Percentiles rank a stretch among this genome's conserved stretches.
These are phyloP conservation scores for Anoplopoma fimbria DNA, from an alignment of 2,113 vertebrate genomes.

Conservation along the genomic window DNA sequence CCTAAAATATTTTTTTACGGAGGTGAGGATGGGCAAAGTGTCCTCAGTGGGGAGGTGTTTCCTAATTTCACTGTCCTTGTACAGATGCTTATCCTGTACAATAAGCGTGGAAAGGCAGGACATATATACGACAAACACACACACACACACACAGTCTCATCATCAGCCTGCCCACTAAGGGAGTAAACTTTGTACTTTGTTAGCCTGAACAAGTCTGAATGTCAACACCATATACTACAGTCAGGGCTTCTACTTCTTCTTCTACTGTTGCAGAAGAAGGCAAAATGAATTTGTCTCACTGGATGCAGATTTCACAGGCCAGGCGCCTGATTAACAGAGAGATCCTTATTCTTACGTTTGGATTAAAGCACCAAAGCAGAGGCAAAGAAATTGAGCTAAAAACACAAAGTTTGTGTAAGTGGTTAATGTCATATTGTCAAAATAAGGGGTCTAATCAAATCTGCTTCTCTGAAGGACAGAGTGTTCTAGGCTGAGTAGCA, in stretches of 20 bases:
- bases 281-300: conserved; percentile 30
- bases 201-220: neutral
- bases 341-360: neutral
- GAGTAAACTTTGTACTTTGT: conserved; percentile 3
- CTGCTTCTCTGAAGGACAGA: neutral
- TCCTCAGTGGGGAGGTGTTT: conserved; percentile 20
- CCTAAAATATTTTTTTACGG: conserved; percentile 5
- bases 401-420: neutral
- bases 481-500: neutral
- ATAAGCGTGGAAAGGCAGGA: neutral
- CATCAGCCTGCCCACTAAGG: neutral
- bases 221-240: conserved; percentile 21
- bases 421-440: neutral
- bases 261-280: conserved; percentile 29
- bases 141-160: conserved; percentile 4
- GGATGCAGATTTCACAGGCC: neutral
- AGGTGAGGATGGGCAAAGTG: conserved; percentile 13
- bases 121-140: neutral
- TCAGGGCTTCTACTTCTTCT: neutral
- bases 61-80: conserved; percentile 5
- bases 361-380: neutral
- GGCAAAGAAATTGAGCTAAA: neutral
- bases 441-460: neutral
- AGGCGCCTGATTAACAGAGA: conserved; percentile 12
- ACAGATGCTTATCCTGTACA: neutral